Evolutionary conservation across 2,888 invertebrate species (phyloP).

Genomic region (Acleris emargana): DNA sequence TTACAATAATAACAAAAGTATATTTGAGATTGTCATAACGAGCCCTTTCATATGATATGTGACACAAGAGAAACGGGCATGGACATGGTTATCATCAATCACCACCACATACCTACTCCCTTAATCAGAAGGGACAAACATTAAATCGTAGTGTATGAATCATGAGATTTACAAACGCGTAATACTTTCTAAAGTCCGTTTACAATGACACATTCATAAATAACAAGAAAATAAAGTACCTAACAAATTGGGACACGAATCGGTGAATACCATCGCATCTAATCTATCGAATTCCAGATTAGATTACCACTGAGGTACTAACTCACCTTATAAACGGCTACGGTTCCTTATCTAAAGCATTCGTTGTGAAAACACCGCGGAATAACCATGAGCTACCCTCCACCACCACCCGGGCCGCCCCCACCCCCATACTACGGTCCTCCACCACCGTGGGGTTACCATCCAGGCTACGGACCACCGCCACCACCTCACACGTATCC

Average conservation of each 20-base stretch:
- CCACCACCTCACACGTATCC: conserved; percentile 38
- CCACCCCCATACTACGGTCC: conserved; percentile 52
- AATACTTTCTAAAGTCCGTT: too few relatives aligned
- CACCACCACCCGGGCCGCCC: conserved; percentile 53
- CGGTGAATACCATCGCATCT: conserved; percentile 19
- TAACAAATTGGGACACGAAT: conserved; percentile 9
- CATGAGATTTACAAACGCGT: too few relatives aligned
- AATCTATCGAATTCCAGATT: conserved; percentile 29
- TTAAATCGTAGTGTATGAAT: too few relatives aligned
- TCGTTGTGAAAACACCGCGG: conserved; percentile 6
- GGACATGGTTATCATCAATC: too few relatives aligned
- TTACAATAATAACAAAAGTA: too few relatives aligned
- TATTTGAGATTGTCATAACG: too few relatives aligned
- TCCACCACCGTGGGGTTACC: background rate
- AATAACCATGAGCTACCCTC: conserved; percentile 60
- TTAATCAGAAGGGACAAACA: too few relatives aligned
- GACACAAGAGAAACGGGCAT: too few relatives aligned
- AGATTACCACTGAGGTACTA: conserved; percentile 29
- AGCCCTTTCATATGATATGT: too few relatives aligned
- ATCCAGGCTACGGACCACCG: conserved; percentile 39
- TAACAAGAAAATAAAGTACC: conserved; percentile 12
- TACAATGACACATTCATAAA: background rate
- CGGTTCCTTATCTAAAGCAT: conserved; percentile 14
- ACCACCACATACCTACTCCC: too few relatives aligned
- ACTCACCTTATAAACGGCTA: conserved; percentile 22